Evolutionary conservation across 2,888 invertebrate genomes (phyloP).

Genomic region (Pandemis cinnamomeana): DNA sequence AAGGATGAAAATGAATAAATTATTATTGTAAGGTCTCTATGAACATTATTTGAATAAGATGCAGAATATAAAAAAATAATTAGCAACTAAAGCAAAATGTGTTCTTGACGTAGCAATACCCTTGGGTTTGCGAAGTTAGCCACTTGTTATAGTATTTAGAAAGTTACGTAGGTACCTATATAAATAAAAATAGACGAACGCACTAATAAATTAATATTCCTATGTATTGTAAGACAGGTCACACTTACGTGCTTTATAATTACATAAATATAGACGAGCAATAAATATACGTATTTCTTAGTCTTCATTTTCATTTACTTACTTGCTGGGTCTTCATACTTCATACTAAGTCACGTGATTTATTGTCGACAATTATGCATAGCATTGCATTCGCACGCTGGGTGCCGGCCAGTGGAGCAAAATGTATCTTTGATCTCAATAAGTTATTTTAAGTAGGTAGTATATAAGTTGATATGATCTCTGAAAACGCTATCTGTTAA

Average conservation of each 20-base stretch:
- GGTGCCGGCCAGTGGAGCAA: background rate
- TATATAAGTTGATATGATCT: slow-evolving; percentile 7
- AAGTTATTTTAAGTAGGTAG: slow-evolving; percentile 6
- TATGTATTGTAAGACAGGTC: too few species aligned
- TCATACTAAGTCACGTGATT: background rate
- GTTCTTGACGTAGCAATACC: slow-evolving; percentile 8
- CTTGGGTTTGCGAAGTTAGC: background rate
- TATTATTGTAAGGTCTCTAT: background rate
- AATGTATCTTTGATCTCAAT: slow-evolving; percentile 1
- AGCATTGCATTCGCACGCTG: too few species aligned
- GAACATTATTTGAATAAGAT: background rate
- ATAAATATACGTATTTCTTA: too few species aligned
- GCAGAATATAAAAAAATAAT: background rate
- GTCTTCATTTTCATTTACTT: too few species aligned
- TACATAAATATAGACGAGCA: too few species aligned
- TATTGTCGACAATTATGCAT: background rate
- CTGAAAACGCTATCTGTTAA: slow-evolving; percentile 25
- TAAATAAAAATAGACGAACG: too few species aligned
- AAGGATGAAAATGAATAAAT: too few species aligned
- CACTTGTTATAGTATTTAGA: background rate
- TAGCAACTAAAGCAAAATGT: slow-evolving; percentile 15
- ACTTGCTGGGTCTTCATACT: too few species aligned
- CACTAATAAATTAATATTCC: too few species aligned
- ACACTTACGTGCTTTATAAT: too few species aligned
- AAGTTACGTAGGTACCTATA: background rate